phyloP scores from a whole-genome alignment of 2,888 invertebrate genomes.

The Watsonalla cultraria region DNA sequence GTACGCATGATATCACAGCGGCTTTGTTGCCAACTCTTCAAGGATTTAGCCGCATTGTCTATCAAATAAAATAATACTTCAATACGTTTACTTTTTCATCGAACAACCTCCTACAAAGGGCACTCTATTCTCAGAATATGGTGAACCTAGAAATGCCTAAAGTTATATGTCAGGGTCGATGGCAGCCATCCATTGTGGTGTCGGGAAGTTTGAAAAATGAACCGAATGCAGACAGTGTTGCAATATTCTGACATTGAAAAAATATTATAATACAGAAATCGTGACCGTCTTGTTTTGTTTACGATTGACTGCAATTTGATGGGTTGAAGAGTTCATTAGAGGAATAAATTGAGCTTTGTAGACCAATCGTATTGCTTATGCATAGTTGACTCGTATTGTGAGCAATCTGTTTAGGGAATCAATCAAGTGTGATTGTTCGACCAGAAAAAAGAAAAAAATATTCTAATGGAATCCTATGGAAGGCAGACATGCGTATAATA shows the following conservation, averaged over 20 bases:
- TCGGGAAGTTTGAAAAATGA: constrained; percentile 35
- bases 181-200: constrained; percentile 32
- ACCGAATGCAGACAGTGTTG: constrained; percentile 24
- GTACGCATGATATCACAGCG: not conserved
- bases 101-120: constrained; percentile 36
- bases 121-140: constrained; percentile 43
- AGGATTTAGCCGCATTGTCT: not conserved
- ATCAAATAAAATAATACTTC: not conserved
- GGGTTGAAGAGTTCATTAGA: constrained; percentile 11
- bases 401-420: not conserved
- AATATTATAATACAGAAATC: constrained; percentile 28
- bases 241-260: constrained; percentile 41
- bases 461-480: too few relatives aligned
- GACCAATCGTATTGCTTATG: not conserved
- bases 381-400: not conserved
- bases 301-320: constrained; percentile 4
- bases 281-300: constrained; percentile 33
- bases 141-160: constrained; percentile 33
- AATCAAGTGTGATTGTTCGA: not conserved
- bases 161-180: constrained; percentile 48
- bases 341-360: constrained; percentile 5
- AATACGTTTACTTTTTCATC: constrained; percentile 6
- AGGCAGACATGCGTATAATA: too few relatives aligned
- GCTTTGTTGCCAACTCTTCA: not conserved
- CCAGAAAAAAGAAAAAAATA: too few relatives aligned